These are phyloP conservation scores for Brenthis hecate DNA, from an alignment of 2,888 invertebrate species.

Conservation along the genomic window DNA sequence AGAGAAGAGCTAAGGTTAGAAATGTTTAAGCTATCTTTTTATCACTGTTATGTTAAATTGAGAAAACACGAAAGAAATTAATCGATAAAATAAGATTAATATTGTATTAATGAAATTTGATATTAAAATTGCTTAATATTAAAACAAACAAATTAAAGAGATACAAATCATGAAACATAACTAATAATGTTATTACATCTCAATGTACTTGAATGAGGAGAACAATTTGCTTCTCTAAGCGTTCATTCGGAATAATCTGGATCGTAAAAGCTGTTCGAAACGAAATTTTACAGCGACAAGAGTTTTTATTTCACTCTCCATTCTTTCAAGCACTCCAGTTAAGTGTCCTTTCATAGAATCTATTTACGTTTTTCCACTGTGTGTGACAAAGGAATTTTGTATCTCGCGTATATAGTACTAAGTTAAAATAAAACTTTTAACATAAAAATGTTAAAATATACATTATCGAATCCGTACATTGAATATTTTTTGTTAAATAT, in stretches of 20 bases:
- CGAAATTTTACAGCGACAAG: slow-evolving; percentile 29
- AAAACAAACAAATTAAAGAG: slow-evolving; percentile 9
- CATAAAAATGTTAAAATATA: too few species aligned
- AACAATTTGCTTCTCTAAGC: slow-evolving; percentile 23
- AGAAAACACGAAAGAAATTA: too few species aligned
- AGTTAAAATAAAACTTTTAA: too few species aligned
- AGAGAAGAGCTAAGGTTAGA: too few species aligned
- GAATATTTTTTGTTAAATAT: too few species aligned
- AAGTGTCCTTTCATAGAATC: slow-evolving; percentile 22
- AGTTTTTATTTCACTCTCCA: slow-evolving; percentile 29
- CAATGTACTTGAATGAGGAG: slow-evolving; percentile 19
- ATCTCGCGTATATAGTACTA: background rate
- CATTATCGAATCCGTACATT: too few species aligned
- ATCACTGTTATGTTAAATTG: too few species aligned
- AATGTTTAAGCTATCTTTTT: too few species aligned
- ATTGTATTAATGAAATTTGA: too few species aligned
- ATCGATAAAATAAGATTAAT: too few species aligned
- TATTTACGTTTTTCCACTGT: slow-evolving; percentile 10
- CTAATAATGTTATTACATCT: slow-evolving; percentile 29
- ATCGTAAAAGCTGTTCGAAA: slow-evolving; percentile 24
- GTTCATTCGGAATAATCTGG: slow-evolving; percentile 25
- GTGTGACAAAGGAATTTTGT: slow-evolving; percentile 11
- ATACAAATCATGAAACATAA: slow-evolving; percentile 18
- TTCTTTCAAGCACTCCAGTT: slow-evolving; percentile 26
- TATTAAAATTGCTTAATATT: background rate